A percentile compares a stretch with the other conserved stretches of the same genome.
phyloP scores from a whole-genome alignment of 2,888 invertebrate species.

The Drosophila mettleri region DNA sequence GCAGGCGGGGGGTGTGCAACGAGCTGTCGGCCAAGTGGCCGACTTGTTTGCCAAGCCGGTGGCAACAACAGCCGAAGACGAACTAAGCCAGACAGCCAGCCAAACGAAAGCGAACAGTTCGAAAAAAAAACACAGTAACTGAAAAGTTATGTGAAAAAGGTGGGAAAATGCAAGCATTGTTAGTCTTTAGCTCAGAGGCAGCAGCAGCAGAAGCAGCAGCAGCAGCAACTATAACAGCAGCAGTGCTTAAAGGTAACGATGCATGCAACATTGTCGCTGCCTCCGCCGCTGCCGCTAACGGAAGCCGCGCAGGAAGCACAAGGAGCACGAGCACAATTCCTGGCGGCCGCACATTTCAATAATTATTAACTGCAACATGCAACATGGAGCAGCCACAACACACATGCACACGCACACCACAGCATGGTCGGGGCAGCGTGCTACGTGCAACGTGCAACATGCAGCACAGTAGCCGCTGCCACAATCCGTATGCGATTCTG shows the following conservation, averaged over 20 bases:
- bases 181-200: constrained; percentile 69
- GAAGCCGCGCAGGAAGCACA: constrained; percentile 80
- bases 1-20: constrained; percentile 39
- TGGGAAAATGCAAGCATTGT: constrained; percentile 81
- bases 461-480: constrained; percentile 72
- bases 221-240: constrained; percentile 8
- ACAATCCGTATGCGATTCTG: constrained; percentile 50
- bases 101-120: constrained; percentile 21
- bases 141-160: constrained; percentile 80
- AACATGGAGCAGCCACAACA: constrained; percentile 62
- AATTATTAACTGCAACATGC: constrained; percentile 82
- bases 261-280: constrained; percentile 71
- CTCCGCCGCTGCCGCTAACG: constrained; percentile 38
- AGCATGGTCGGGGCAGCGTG: constrained; percentile 26
- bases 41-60: constrained; percentile 80
- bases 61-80: constrained; percentile 46
- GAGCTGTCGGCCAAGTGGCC: constrained; percentile 72
- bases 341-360: constrained; percentile 80
- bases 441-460: constrained; percentile 69
- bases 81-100: constrained; percentile 17
- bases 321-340: constrained; percentile 79
- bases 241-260: constrained; percentile 68
- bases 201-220: constrained; percentile 14
- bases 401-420: constrained; percentile 34
- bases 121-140: constrained; percentile 51